Base-by-base conservation (phyloP, 2,888 invertebrate species). In the Lepeophtheirus nordmannii region DNA sequence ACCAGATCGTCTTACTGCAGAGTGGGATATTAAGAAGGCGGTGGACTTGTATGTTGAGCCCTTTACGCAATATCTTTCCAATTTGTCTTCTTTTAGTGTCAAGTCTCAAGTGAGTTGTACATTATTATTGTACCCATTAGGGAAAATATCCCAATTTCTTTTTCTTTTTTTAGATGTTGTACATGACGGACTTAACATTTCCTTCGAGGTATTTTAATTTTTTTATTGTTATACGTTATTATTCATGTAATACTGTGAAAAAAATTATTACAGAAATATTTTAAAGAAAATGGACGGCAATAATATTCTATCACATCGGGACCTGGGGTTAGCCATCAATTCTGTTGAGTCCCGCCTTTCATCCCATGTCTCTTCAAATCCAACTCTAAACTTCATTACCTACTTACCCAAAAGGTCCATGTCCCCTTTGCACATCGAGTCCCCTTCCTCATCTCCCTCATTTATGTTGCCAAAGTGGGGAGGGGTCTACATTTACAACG, bases 351-450 rank as follows among this genome's bases (percentile, higher is more conserved):
- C 74, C 1, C 74, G 75, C 69, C 71, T 78, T 22, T 89, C 87
- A 68, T 84, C 88, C 17, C 87, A 87, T 71, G 85, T 89, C 30
- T 87, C 89, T 0, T 83, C 83, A 69, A 82, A 85, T 71, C 87
- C 91, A 0, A 83, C 85, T 46, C 78, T 94, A 65, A 89, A 92
- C 78, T 81, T 96, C 70, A 85, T 91, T 10, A 79, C 90, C 1
- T 93, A 90, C 76, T 80, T 86, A 57, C 83, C 87, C 39, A 85
- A 87, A 1, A 87, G 87, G 73, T 78, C 80, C 56, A 79, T 79
- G 65, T 80, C 84, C 41, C 90, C 92, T 0, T 76, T 93, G 23
- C 80, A 82, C 72, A 85, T 93, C 69, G 82, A 85, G 71, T 81
- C 82, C 69, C 74, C 74, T 37, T 72, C 77, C 59, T 80, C 80